Evolutionary conservation across 1,140 invertebrate species (phyloP).

Genomic region (Drosophila subpulchrella): DNA sequence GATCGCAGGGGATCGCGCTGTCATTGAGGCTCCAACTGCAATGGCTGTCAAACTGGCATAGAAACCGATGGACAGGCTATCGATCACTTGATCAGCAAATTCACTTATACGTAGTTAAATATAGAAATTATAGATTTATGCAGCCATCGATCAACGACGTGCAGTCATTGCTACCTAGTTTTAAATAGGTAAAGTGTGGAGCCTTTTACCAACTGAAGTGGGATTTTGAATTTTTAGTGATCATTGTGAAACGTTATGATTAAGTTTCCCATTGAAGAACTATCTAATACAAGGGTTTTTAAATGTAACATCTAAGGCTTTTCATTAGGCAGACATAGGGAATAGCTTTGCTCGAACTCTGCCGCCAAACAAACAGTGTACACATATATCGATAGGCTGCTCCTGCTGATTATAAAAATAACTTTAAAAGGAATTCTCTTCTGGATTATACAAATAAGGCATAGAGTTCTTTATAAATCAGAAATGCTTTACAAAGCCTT

Average conservation of each 20-base stretch:
- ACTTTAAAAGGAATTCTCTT: no score
- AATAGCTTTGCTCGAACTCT: no score
- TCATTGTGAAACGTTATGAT: background rate
- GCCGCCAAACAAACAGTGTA: no score
- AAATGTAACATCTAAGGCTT: no score
- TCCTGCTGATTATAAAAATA: no score
- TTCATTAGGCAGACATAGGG: no score
- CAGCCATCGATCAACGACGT: conserved; percentile 44
- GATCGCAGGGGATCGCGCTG: conserved; percentile 6
- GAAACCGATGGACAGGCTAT: conserved; percentile 49
- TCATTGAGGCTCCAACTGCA: conserved; percentile 43
- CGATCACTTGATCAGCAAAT: conserved; percentile 41
- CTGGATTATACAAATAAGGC: no score
- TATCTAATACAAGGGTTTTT: no score
- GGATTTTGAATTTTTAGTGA: background rate
- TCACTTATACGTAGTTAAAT: conserved; percentile 40
- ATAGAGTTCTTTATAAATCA: no score
- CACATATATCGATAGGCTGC: no score
- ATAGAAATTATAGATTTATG: conserved; percentile 48
- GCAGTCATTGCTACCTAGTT: conserved; percentile 31
- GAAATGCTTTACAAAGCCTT: no score
- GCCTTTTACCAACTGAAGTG: background rate
- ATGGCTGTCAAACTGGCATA: conserved; percentile 51
- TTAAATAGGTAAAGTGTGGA: background rate
- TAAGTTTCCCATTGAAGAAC: no score